Percentiles rank a stretch among this genome's conserved stretches.
Conservation (phyloP, 2,113 vertebrate genomes). For the Glaucomys volans region DNA sequence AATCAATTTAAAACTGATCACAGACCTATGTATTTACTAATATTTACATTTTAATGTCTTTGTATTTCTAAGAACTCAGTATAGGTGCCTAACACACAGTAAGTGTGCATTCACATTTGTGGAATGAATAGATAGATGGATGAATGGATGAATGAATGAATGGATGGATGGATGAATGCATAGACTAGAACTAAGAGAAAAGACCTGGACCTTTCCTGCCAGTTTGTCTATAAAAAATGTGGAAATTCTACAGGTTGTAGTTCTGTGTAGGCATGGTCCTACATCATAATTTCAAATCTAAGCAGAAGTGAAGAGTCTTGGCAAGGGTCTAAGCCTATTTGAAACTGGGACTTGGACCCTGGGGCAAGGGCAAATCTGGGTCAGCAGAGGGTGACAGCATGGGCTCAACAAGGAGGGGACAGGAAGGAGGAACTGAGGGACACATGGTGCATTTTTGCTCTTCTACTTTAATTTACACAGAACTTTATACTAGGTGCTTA, state of each 20-base stretch:
- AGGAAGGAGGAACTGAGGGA: neutral
- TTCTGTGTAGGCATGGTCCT: neutral
- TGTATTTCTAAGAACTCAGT: neutral
- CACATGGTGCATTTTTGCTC: neutral
- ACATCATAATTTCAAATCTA: neutral
- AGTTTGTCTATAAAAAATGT: neutral
- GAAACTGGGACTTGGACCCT: neutral
- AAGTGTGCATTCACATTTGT: neutral
- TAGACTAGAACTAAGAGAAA: neutral
- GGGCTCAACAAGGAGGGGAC: neutral
- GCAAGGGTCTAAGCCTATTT: neutral
- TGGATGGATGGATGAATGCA: neutral
- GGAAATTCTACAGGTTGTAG: too few relatives aligned
- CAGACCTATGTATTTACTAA: neutral
- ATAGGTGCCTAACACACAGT: neutral
- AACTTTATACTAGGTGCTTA: neutral
- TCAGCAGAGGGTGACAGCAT: fast-evolving
- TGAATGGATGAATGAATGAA: too few relatives aligned
- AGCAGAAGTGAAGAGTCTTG: neutral
- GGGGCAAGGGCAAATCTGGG: neutral
- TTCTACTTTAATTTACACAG: neutral
- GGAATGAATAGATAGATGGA: neutral
- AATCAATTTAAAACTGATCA: neutral
- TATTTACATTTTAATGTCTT: neutral
- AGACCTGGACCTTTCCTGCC: neutral